Percentiles rank a stretch among this genome's conserved stretches.
These are phyloP conservation scores for Philonicus albiceps DNA, from an alignment of 2,888 invertebrate species.

Conservation along the genomic window DNA sequence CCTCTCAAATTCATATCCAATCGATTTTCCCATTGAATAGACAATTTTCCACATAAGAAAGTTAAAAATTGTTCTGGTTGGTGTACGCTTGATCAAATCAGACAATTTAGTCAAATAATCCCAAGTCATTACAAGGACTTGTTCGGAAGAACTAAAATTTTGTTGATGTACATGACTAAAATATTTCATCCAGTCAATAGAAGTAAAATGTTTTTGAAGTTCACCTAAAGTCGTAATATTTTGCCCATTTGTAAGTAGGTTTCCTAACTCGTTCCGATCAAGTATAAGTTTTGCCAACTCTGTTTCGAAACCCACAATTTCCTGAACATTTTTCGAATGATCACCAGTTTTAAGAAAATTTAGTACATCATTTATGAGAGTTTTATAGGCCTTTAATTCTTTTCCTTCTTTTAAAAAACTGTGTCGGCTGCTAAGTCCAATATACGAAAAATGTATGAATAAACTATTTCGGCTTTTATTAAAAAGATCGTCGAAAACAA, in stretches of 20 bases:
- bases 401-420: not conserved
- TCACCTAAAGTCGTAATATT: not conserved
- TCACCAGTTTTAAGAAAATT: not conserved
- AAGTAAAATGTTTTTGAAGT: not conserved
- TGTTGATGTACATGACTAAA: not conserved
- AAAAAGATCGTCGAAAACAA: not conserved
- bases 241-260: not conserved
- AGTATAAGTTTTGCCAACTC: not conserved
- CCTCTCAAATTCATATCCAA: slow-evolving; percentile 49
- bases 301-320: slow-evolving; percentile 18
- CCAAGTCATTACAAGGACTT: not conserved
- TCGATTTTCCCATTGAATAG: not conserved
- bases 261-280: not conserved
- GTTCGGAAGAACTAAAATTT: not conserved
- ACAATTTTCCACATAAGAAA: slow-evolving; percentile 50
- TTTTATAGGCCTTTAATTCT: slow-evolving; percentile 20
- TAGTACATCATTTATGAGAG: not conserved
- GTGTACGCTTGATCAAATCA: slow-evolving; percentile 30
- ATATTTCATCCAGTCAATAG: not conserved
- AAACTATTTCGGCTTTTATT: not conserved
- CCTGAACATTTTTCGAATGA: not conserved
- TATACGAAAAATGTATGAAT: not conserved
- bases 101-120: not conserved
- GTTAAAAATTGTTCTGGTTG: slow-evolving; percentile 47
- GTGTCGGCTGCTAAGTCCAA: not conserved